phyloP scores from a whole-genome alignment of 2,113 vertebrate genomes.

The Perognathus longimembris region DNA sequence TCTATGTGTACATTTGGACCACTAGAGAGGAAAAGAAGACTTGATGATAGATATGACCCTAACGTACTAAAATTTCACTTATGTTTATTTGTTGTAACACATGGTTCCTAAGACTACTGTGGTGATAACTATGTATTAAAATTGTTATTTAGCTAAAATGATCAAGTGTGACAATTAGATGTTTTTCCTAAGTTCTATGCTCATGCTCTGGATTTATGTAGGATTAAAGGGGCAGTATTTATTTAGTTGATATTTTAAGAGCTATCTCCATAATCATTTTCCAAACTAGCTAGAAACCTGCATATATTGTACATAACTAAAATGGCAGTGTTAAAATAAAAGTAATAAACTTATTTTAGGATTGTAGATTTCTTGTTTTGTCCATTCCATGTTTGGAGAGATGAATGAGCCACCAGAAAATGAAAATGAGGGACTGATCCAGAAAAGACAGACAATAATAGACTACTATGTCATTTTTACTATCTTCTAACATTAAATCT shows the following conservation, averaged over 20 bases:
- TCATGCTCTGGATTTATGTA: background rate
- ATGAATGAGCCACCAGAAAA: background rate
- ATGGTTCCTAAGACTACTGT: background rate
- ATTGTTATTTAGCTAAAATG: too few relatives aligned
- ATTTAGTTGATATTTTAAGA: background rate
- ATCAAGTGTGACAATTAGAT: background rate
- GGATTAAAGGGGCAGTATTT: background rate
- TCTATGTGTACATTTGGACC: background rate
- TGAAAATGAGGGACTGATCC: background rate
- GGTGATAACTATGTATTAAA: too few relatives aligned
- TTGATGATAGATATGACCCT: background rate
- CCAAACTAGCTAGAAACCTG: background rate
- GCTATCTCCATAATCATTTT: background rate
- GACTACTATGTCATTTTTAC: background rate
- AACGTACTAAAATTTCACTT: background rate
- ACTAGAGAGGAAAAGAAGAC: background rate
- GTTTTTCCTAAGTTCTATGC: background rate
- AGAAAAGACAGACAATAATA: background rate
- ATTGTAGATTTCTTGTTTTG: background rate
- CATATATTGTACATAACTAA: background rate
- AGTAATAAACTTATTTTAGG: background rate
- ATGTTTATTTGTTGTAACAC: slow-evolving; percentile 21
- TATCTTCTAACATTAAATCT: slow-evolving; percentile 41
- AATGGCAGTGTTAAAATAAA: background rate
- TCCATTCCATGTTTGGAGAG: background rate